These are phyloP conservation scores for Diaphora mendica DNA, from an alignment of 2,888 invertebrate genomes.

Conservation along the genomic window DNA sequence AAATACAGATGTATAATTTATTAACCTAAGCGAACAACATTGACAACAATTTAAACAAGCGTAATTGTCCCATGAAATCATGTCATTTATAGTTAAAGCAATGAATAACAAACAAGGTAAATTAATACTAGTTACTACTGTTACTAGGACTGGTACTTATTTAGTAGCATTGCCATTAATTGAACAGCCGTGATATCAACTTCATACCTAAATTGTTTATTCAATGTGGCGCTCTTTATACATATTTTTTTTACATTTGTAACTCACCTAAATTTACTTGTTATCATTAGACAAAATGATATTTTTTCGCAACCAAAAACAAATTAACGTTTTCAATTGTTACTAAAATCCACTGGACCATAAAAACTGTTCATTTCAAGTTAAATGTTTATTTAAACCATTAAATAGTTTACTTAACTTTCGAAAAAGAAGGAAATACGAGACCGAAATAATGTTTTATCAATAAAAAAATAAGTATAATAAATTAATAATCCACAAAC, in stretches of 20 bases:
- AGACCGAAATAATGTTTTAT: not conserved
- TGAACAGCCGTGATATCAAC: not conserved
- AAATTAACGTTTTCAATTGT: not conserved
- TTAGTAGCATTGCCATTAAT: not conserved
- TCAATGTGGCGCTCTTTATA: not conserved
- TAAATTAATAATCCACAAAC: not conserved
- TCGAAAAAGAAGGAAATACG: not conserved
- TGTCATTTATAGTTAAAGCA: not conserved
- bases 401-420: not conserved
- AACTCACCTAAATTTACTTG: not conserved
- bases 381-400: not conserved
- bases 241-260: not conserved
- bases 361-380: not conserved
- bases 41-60: not conserved
- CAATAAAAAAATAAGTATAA: too few relatives aligned
- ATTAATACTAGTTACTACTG: not conserved
- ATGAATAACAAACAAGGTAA: not conserved
- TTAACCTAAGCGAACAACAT: not conserved
- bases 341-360: not conserved
- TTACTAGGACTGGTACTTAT: not conserved
- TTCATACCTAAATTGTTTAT: not conserved
- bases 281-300: not conserved
- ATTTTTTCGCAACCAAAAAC: not conserved
- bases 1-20: conserved; percentile 1
- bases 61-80: not conserved